Conservation (phyloP, 2,113 vertebrate species). For the Tursiops truncatus region DNA sequence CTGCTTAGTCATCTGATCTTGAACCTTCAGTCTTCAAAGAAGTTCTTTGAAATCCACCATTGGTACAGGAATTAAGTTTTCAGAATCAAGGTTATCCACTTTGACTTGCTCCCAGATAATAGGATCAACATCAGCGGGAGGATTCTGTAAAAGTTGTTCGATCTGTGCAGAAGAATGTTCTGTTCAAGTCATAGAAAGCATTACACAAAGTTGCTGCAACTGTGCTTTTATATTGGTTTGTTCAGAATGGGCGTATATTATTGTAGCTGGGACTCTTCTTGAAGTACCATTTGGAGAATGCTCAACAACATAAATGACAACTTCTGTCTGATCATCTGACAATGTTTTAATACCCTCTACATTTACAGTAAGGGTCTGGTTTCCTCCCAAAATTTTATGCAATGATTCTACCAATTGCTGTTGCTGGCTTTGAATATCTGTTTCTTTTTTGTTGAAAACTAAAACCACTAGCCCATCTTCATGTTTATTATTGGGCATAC, state of each 20-base stretch:
- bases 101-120: too few species aligned
- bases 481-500: constrained; percentile 93
- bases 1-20: too few species aligned
- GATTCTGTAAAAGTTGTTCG: constrained; percentile 94
- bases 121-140: constrained; percentile 86
- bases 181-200: constrained; percentile 90
- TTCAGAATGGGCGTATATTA: constrained; percentile 89
- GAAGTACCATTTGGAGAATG: constrained; percentile 95
- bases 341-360: constrained; percentile 95
- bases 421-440: constrained; percentile 92
- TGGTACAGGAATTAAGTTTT: too few species aligned
- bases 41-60: too few species aligned
- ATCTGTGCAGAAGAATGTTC: constrained; percentile 93
- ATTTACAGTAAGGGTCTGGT: constrained; percentile 93
- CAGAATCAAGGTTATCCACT: too few species aligned
- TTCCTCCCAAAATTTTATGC: constrained; percentile 93
- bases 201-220: constrained; percentile 92
- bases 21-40: too few species aligned
- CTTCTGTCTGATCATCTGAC: constrained; percentile 96
- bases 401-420: constrained; percentile 96
- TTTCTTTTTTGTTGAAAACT: constrained; percentile 93
- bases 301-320: constrained; percentile 95
- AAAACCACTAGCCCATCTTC: constrained; percentile 95
- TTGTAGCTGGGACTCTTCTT: constrained; percentile 91
- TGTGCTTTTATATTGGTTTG: constrained; percentile 91